Conservation (phyloP, 1,140 invertebrate genomes). For the Drosophila mojavensis region DNA sequence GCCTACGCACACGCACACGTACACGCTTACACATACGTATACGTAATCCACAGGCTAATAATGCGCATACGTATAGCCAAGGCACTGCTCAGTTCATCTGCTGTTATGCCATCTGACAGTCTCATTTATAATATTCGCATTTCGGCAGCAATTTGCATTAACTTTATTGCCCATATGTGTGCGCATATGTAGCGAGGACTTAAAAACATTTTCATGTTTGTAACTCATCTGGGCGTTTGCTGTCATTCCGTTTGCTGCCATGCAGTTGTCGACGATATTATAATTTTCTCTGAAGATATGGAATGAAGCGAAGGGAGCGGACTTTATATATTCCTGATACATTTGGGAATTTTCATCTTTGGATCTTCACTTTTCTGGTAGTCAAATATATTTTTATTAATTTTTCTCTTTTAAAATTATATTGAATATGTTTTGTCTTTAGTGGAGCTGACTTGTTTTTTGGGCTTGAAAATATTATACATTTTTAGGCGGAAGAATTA, state of each 20-base stretch:
- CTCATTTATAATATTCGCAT: slow-evolving; percentile 48
- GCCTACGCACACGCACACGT: background rate
- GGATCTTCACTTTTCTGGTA: too few species aligned
- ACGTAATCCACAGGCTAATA: slow-evolving; percentile 9
- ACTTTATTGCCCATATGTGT: slow-evolving; percentile 71
- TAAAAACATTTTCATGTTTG: slow-evolving; percentile 46
- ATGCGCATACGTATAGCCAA: background rate
- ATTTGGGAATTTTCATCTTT: too few species aligned
- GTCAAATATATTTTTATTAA: slow-evolving; percentile 3
- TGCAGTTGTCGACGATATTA: too few species aligned
- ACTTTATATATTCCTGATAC: too few species aligned
- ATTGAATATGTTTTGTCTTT: too few species aligned
- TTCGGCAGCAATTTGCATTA: slow-evolving; percentile 69
- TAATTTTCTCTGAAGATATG: too few species aligned
- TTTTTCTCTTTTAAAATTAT: slow-evolving; percentile 35
- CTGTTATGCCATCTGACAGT: slow-evolving; percentile 41
- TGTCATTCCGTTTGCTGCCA: slow-evolving; percentile 25
- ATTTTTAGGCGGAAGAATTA: too few species aligned
- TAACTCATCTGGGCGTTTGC: slow-evolving; percentile 9
- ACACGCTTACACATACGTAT: too few species aligned
- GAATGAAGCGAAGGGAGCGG: too few species aligned
- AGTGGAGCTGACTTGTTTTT: too few species aligned
- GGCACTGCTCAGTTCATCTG: slow-evolving; percentile 3
- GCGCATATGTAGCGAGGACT: slow-evolving; percentile 46
- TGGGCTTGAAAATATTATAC: too few species aligned